Evolutionary conservation across 2,113 vertebrate genomes (phyloP).

Genomic region (Mobula hypostoma): DNA sequence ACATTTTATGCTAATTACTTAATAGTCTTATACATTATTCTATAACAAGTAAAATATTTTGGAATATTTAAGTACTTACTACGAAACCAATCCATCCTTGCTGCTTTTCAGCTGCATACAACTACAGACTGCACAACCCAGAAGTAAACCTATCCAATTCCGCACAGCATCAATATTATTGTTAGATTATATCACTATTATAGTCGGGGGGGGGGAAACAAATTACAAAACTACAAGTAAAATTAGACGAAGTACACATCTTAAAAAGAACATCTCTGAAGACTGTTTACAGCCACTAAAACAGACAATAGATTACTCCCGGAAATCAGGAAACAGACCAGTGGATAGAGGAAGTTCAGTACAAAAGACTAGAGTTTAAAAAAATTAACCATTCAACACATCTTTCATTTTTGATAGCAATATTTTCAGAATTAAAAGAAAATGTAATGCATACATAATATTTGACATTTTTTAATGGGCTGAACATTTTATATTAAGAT

Average conservation of each 20-base stretch:
- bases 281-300: neutral
- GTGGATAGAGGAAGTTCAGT: conserved; percentile 17
- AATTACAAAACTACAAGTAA: neutral
- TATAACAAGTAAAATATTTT: neutral
- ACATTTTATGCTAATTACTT: neutral
- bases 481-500: neutral
- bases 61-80: neutral
- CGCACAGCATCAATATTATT: neutral
- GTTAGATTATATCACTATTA: neutral
- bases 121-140: neutral
- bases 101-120: neutral
- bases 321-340: conserved; percentile 2
- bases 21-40: neutral
- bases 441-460: neutral
- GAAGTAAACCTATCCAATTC: neutral
- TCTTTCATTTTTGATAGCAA: neutral
- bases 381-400: conserved; percentile 21
- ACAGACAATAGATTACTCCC: conserved; percentile 29
- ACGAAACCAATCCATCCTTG: conserved; percentile 9
- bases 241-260: neutral
- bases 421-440: neutral
- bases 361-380: neutral
- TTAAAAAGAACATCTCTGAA: neutral
- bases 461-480: neutral
- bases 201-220: neutral